phyloP scores from a whole-genome alignment of 2,797 vertebrate genomes.

The Channallabes apus region DNA sequence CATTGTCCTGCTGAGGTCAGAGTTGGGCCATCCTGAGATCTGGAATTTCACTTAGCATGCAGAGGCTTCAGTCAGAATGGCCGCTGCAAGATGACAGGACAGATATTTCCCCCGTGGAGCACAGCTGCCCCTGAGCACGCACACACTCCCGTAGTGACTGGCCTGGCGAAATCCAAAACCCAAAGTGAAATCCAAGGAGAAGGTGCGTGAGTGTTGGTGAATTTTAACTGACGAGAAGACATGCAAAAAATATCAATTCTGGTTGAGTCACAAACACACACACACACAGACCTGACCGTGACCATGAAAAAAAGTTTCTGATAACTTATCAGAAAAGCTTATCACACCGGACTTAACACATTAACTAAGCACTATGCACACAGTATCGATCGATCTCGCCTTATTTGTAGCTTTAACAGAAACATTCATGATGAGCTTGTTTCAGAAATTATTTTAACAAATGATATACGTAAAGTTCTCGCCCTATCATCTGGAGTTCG shows the following conservation, averaged over 20 bases:
- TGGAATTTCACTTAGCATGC: slow-evolving; percentile 48
- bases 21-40: slow-evolving; percentile 11
- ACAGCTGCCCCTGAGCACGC: slow-evolving; percentile 21
- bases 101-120: slow-evolving; percentile 38
- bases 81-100: slow-evolving; percentile 29
- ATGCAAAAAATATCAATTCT: not conserved
- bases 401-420: slow-evolving; percentile 37
- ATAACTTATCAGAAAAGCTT: not conserved
- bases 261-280: not conserved
- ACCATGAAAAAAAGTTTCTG: slow-evolving; percentile 5
- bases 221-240: slow-evolving; percentile 22
- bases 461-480: not conserved
- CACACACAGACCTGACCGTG: not conserved
- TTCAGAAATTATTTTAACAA: slow-evolving; percentile 19
- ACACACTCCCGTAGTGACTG: slow-evolving; percentile 51
- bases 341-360: not conserved
- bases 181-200: slow-evolving; percentile 54
- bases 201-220: slow-evolving; percentile 37
- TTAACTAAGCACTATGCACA: not conserved
- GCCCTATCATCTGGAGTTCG: too few relatives aligned
- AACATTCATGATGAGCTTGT: not conserved
- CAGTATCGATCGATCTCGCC: not conserved
- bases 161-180: slow-evolving; percentile 65
- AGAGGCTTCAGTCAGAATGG: slow-evolving; percentile 19
- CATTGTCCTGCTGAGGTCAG: slow-evolving; percentile 37